These are phyloP conservation scores for Epinephelus cyanopodus DNA, from an alignment of 2,113 vertebrate genomes.

Conservation along the genomic window DNA sequence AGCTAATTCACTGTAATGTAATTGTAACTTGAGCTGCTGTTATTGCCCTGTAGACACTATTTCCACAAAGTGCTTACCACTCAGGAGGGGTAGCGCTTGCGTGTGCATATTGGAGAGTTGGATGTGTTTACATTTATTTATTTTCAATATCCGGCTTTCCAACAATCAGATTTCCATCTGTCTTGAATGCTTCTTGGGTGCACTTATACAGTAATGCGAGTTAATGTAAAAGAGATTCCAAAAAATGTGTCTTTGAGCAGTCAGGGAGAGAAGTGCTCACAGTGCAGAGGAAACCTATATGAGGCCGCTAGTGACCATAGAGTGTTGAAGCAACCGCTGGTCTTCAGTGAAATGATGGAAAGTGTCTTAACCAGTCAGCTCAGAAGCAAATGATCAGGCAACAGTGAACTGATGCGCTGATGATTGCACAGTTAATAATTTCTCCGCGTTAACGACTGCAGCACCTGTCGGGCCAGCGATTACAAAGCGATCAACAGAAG, in stretches of 20 bases:
- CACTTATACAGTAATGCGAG: no score
- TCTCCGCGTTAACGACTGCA: conserved; percentile 21
- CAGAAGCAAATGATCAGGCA: background rate
- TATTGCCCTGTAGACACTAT: background rate
- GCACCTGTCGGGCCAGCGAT: conserved; percentile 28
- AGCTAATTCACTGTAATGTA: background rate
- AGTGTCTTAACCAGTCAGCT: conserved; percentile 21
- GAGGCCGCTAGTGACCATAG: background rate
- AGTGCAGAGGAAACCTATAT: background rate
- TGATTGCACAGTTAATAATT: conserved; percentile 42
- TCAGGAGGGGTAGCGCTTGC: background rate
- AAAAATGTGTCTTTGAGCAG: background rate
- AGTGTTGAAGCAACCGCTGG: background rate
- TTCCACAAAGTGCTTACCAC: background rate
- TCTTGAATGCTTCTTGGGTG: background rate
- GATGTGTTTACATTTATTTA: background rate
- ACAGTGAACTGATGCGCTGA: conserved; percentile 11
- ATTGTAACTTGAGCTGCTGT: background rate
- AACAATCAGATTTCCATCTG: background rate
- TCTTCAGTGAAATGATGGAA: background rate
- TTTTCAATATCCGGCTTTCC: background rate
- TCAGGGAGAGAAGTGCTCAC: background rate
- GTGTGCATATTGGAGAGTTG: background rate
- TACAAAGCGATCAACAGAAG: conserved; percentile 32
- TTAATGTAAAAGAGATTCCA: background rate